Percentiles rank a stretch among this genome's conserved stretches.
Conservation (phyloP, 2,888 invertebrate species). For the Candidula unifasciata region DNA sequence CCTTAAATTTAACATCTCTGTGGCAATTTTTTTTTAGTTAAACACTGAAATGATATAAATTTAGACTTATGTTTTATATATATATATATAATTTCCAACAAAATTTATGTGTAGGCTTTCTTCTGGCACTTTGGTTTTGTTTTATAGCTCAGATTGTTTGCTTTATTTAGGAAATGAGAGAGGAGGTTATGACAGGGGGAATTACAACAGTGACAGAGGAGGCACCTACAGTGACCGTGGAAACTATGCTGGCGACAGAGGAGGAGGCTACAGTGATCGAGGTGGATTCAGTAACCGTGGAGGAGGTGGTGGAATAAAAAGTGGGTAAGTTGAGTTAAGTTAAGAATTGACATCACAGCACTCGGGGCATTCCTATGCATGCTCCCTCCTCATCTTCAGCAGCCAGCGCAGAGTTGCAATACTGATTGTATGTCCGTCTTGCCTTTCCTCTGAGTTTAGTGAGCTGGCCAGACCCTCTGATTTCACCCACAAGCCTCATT, state of each 20-base stretch:
- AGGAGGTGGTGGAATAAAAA: conserved; percentile 41
- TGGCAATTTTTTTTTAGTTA: too few relatives aligned
- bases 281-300: conserved; percentile 41
- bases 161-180: conserved; percentile 24
- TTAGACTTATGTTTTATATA: too few relatives aligned
- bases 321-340: conserved; percentile 2
- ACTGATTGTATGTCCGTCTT: too few relatives aligned
- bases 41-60: too few relatives aligned
- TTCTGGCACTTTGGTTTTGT: background rate
- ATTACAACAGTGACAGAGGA: conserved; percentile 72
- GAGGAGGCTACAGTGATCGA: conserved; percentile 53
- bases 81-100: background rate
- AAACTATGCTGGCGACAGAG: conserved; percentile 71
- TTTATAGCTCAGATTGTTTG: conserved; percentile 6
- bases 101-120: background rate
- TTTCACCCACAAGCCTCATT: too few relatives aligned
- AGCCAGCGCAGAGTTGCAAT: too few relatives aligned
- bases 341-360: too few relatives aligned
- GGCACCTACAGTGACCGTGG: conserved; percentile 77
- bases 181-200: conserved; percentile 59
- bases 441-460: too few relatives aligned
- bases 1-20: too few relatives aligned
- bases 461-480: too few relatives aligned
- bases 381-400: too few relatives aligned
- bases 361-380: too few relatives aligned